phyloP scores from a whole-genome alignment of 2,888 invertebrate species.

The Netelia fuscicornis region DNA sequence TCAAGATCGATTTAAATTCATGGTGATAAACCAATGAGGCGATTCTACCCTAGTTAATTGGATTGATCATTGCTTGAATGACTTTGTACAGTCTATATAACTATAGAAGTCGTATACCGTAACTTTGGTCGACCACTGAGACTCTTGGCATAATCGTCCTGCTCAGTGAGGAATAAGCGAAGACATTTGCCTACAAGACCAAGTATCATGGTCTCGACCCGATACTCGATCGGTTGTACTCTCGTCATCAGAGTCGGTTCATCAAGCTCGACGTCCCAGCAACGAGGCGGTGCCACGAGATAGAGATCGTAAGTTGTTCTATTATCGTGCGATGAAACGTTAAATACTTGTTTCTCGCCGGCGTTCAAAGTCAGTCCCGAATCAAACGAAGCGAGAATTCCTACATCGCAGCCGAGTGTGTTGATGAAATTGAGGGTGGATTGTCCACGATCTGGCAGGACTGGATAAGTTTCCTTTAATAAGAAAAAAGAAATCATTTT shows the following conservation, averaged over 20 bases:
- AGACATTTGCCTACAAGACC: slow-evolving; percentile 84
- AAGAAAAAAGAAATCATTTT: not conserved
- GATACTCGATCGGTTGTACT: slow-evolving; percentile 78
- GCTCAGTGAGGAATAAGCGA: slow-evolving; percentile 86
- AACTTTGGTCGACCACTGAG: slow-evolving; percentile 88
- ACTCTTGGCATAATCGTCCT: slow-evolving; percentile 87
- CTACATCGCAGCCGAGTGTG: slow-evolving; percentile 87
- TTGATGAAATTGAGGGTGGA: slow-evolving; percentile 88
- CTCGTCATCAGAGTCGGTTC: slow-evolving; percentile 76
- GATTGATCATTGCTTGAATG: not conserved
- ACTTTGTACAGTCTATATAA: not conserved
- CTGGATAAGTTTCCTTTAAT: slow-evolving; percentile 83
- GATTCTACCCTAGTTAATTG: slow-evolving; percentile 16
- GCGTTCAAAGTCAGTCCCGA: slow-evolving; percentile 74
- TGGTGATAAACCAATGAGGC: slow-evolving; percentile 5
- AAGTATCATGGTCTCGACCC: slow-evolving; percentile 84
- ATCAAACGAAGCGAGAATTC: slow-evolving; percentile 73
- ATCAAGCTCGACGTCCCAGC: slow-evolving; percentile 79
- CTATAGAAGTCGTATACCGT: slow-evolving; percentile 84
- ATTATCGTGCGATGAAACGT: slow-evolving; percentile 80
- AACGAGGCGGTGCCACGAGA: slow-evolving; percentile 80
- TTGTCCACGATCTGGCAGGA: slow-evolving; percentile 81
- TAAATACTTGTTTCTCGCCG: slow-evolving; percentile 79
- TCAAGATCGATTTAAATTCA: slow-evolving; percentile 15
- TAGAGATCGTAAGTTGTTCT: slow-evolving; percentile 78